Percentiles rank a stretch among this genome's conserved stretches.
These are phyloP conservation scores for Maccullochella peelii DNA, from an alignment of 2,113 vertebrate genomes.

Conservation along the genomic window DNA sequence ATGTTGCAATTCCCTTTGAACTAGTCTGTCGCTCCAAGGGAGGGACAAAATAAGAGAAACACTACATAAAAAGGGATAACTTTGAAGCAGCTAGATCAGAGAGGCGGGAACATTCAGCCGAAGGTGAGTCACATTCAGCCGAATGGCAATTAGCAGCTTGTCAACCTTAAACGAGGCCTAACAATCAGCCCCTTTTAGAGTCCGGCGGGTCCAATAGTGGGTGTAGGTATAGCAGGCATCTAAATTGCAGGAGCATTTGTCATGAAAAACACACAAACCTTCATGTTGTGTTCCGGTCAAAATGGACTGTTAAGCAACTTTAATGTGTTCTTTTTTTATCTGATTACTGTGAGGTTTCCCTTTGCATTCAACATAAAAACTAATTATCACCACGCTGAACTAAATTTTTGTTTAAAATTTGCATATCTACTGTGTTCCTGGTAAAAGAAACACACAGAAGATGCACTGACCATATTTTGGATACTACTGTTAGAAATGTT, in stretches of 20 bases:
- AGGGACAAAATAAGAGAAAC: constrained; percentile 22
- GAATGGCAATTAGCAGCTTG: constrained; percentile 13
- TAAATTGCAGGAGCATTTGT: neutral
- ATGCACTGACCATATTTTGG: too few relatives aligned
- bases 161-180: neutral
- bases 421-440: too few relatives aligned
- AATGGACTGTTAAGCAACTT: neutral
- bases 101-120: neutral
- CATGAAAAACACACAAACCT: neutral
- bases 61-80: constrained; percentile 8
- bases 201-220: neutral
- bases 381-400: too few relatives aligned
- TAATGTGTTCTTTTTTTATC: too few relatives aligned
- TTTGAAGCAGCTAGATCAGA: constrained; percentile 41
- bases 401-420: too few relatives aligned
- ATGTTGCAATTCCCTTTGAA: constrained; percentile 46
- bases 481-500: too few relatives aligned
- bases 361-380: too few relatives aligned
- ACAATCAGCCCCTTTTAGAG: neutral
- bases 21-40: constrained; percentile 15
- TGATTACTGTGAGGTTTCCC: too few relatives aligned
- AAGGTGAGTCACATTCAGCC: constrained; percentile 12
- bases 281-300: neutral
- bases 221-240: too few relatives aligned
- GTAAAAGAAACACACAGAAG: too few relatives aligned